These are phyloP conservation scores for Cataglyphis albicans DNA, from an alignment of 2,888 invertebrate genomes.

Conservation along the genomic window DNA sequence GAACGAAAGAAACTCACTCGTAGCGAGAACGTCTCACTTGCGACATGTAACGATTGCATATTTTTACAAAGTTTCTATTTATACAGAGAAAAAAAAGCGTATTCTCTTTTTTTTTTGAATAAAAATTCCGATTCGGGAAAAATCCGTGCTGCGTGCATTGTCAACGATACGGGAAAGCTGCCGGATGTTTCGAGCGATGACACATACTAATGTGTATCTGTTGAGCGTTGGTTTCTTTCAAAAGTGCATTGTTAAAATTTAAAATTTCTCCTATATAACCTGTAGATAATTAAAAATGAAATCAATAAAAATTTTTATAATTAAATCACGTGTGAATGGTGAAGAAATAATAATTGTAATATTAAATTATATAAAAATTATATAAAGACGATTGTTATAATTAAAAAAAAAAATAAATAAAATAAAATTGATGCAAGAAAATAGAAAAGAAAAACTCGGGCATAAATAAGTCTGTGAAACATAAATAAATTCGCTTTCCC, in stretches of 20 bases:
- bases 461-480: background rate
- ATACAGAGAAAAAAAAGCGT: background rate
- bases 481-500: background rate
- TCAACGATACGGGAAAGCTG: background rate
- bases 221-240: background rate
- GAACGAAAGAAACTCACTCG: slow-evolving; percentile 63
- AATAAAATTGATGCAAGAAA: background rate
- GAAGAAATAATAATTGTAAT: background rate
- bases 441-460: background rate
- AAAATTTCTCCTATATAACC: background rate
- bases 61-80: background rate
- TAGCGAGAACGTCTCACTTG: background rate
- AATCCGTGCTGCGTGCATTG: background rate
- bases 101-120: slow-evolving; percentile 2
- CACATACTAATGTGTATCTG: background rate
- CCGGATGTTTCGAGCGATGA: background rate
- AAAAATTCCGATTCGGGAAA: background rate
- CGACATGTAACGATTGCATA: background rate
- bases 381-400: background rate
- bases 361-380: background rate
- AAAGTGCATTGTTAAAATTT: background rate
- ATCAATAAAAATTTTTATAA: background rate
- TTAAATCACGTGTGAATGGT: background rate
- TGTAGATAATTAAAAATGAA: background rate
- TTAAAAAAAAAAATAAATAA: background rate